Percentiles rank a stretch among this genome's conserved stretches.
These are phyloP conservation scores for Phymanthus crucifer DNA, from an alignment of 92 coral and sea anemone genomes.

Conservation along the genomic window DNA sequence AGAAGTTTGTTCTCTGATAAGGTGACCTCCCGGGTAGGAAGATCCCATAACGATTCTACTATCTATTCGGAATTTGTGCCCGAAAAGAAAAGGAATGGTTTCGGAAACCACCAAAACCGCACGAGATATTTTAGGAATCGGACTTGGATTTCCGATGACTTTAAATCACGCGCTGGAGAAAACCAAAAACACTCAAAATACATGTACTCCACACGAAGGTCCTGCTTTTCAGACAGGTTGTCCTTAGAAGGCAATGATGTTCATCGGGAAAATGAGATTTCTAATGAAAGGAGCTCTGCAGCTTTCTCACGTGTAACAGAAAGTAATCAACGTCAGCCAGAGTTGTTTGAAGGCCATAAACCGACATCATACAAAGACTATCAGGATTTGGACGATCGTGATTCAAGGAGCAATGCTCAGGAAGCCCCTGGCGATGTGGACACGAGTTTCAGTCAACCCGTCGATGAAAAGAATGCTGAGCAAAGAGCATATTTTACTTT, in stretches of 20 bases:
- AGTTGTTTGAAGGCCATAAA: not conserved
- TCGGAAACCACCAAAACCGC: slow-evolving; percentile 23
- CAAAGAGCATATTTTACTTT: slow-evolving; percentile 11
- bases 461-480: slow-evolving; percentile 29
- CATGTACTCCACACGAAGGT: not conserved
- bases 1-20: slow-evolving; percentile 12
- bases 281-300: not conserved
- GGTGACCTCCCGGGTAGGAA: slow-evolving; percentile 6
- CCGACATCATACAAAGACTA: not conserved
- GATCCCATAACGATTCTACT: not conserved
- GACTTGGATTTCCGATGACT: slow-evolving; percentile 7
- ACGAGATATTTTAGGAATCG: slow-evolving; percentile 23
- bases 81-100: slow-evolving; percentile 13
- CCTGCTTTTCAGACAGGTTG: not conserved
- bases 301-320: not conserved
- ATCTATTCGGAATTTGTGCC: not conserved
- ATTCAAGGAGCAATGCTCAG: not conserved
- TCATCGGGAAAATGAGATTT: not conserved
- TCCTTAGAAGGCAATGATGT: not conserved
- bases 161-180: not conserved
- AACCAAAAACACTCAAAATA: not conserved
- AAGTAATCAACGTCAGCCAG: not conserved
- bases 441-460: slow-evolving; percentile 7
- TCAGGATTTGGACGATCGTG: not conserved
- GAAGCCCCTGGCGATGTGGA: not conserved